phyloP scores from a whole-genome alignment of 2,888 invertebrate genomes.

The Thereva nobilitata region DNA sequence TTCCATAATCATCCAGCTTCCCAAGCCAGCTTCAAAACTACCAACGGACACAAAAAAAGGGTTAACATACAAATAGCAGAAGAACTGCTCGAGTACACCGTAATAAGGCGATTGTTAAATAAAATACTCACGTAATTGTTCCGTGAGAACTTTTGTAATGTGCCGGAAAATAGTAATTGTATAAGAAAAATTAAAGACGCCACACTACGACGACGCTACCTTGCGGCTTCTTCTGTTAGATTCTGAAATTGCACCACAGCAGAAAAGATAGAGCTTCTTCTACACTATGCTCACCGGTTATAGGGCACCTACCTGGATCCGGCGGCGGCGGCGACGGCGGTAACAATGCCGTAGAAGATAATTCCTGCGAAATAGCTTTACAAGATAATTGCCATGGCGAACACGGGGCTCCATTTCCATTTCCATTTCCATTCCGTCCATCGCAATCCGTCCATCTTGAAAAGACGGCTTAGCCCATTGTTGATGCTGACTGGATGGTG shows the following conservation, averaged over 20 bases:
- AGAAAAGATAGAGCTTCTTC: no score
- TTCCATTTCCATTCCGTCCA: background rate
- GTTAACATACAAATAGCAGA: slow-evolving; percentile 2
- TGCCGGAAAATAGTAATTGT: background rate
- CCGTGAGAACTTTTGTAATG: slow-evolving; percentile 39
- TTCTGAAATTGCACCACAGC: background rate
- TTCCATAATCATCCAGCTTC: background rate
- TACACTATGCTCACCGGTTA: no score
- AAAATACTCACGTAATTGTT: slow-evolving; percentile 43
- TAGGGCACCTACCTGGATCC: no score
- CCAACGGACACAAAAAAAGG: background rate
- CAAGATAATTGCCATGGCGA: slow-evolving; percentile 7
- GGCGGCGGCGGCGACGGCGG: background rate
- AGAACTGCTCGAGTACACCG: background rate
- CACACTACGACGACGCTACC: background rate
- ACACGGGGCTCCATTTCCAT: background rate
- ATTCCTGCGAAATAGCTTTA: slow-evolving; percentile 9
- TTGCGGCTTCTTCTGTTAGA: background rate
- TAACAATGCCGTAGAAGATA: slow-evolving; percentile 16
- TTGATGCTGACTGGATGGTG: background rate
- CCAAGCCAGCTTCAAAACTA: background rate
- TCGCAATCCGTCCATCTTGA: background rate
- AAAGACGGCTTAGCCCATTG: background rate
- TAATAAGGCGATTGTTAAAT: slow-evolving; percentile 39
- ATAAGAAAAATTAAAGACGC: background rate